Evolutionary conservation across 2,797 vertebrate species (phyloP).

Genomic region (Orestias chungarensis): DNA sequence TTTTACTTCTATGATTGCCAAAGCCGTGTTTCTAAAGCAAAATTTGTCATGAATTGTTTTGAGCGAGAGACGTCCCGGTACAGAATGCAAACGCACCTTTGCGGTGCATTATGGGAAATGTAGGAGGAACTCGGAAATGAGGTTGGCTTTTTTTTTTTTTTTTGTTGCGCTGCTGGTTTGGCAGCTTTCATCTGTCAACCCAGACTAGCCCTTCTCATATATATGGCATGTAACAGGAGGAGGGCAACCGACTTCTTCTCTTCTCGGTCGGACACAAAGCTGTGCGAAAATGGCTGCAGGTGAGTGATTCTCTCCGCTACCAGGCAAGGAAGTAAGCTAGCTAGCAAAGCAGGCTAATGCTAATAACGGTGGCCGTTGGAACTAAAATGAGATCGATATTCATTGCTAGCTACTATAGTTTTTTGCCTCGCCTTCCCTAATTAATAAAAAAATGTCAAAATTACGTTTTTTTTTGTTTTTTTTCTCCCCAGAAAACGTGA

Average conservation of each 20-base stretch:
- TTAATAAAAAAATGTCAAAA: background rate
- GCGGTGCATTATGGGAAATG: constrained; percentile 48
- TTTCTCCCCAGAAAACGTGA: constrained; percentile 85
- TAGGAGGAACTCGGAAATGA: background rate
- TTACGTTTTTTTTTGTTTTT: background rate
- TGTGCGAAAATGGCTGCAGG: constrained; percentile 63
- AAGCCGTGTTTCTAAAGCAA: background rate
- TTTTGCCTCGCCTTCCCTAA: background rate
- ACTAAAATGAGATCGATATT: background rate
- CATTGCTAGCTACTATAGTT: no score
- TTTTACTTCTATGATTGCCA: background rate
- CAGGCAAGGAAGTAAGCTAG: no score
- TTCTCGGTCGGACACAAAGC: constrained; percentile 20
- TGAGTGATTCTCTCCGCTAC: constrained; percentile 66
- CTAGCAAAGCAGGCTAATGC: constrained; percentile 28
- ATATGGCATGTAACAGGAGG: constrained; percentile 23
- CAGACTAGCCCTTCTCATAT: accelerated
- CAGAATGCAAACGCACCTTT: constrained; percentile 1
- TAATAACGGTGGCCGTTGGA: background rate
- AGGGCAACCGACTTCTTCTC: accelerated
- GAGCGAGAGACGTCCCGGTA: background rate
- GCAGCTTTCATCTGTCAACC: accelerated
- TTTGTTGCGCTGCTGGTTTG: background rate
- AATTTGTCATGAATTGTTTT: background rate
- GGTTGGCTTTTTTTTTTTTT: no score